Base-by-base conservation (phyloP, 2,888 invertebrate genomes). In the Tenthredo livida region DNA sequence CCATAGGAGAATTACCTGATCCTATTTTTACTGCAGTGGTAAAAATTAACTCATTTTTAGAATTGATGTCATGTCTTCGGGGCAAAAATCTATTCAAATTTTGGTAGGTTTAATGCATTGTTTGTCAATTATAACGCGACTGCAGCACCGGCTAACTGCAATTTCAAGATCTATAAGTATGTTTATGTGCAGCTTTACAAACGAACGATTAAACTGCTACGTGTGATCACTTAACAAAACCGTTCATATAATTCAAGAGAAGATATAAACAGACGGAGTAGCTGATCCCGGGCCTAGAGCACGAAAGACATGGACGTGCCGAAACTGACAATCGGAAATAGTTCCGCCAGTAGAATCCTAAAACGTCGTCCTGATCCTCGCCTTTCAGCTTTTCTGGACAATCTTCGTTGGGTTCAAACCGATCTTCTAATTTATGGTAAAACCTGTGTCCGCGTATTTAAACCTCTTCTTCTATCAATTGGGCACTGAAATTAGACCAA, bases 321-420 rank as follows among this genome's bases (percentile, higher is more conserved):
- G 17, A 33, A 67, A 67, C 67, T 67, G 29, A 67, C 67, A 67
- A 67, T 67, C 33, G 6, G 67, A 33, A 33, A 67, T 67, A 17
- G 5, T 67, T 33, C 25, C 17, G 15, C 67, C 33, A 67, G 17
- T 25, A 25, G 33, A 29, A 33, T 67, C 33, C 17, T 3, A 33
- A 67, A 67, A 33, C 67, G 33, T 15, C 17, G 67, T 33, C 33
- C 33, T 67, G 25, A 33, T 33, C 1, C 33, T 67, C 33, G 33
- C 33, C 33, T 9, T 61, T 61, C 12, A 67, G 33, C 33, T 33
- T 15, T 67, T 67, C 33, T 33, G 2, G 25, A 4, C 29, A 29
- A 33, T 67, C 1, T 17, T 67, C 33, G 17, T 15, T 33, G 29
- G 7, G 15, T 67, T 12, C 12, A 67, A 54, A 67, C 15, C 29